Evolutionary conservation across 2,888 invertebrate genomes (phyloP), one percentile per base, ranked within the genome.

Genomic region (Lordiphosa andalusiaca): DNA sequence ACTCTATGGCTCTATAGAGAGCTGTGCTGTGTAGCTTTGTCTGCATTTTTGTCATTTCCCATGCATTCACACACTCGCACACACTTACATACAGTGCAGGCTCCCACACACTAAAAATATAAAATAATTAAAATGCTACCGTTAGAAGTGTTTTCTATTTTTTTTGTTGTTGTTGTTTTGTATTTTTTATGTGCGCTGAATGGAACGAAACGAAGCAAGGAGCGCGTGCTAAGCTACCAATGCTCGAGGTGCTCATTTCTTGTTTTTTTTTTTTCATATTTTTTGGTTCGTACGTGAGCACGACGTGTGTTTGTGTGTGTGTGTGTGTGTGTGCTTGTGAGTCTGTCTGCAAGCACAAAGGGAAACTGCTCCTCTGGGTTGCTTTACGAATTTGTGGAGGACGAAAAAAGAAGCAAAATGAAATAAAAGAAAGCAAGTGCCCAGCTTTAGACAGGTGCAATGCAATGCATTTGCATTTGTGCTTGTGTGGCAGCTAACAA

Each of bases 61-160:
- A 62, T 54, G 69, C 69, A 72, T 80, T 10, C 56, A 40, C 57
- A 39, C 53, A 63, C 21, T 9, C 23, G 7, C 21, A n/a, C 64
- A 46, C 52, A 48, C 40, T 51, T 52, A 52, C 53, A 56, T 10
- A 35, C 35, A 36, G 35, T 47, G 47, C 47, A n/a, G 47, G 30
- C 52, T 36, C 51, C 35, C 39, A 38, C 55, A 56, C 50, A 69
- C 65, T 52, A 64, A 73, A 62, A 78, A 67, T 77, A 69, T 74
- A 84, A 78, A 84, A 84, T 78, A 78, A 78, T 84, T 78, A 82
- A 84, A 78, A 84, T 78, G 69, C 72, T 64, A 64, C 67, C 72
- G 62, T 78, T 72, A 44, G 67, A 54, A 78, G 64, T 59, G 58
- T 64, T 71, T 58, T 59, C 53, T 42, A 35, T 42, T 40, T 53